Base-by-base conservation (phyloP, 2,113 vertebrate genomes). In the Pungitius pungitius region DNA sequence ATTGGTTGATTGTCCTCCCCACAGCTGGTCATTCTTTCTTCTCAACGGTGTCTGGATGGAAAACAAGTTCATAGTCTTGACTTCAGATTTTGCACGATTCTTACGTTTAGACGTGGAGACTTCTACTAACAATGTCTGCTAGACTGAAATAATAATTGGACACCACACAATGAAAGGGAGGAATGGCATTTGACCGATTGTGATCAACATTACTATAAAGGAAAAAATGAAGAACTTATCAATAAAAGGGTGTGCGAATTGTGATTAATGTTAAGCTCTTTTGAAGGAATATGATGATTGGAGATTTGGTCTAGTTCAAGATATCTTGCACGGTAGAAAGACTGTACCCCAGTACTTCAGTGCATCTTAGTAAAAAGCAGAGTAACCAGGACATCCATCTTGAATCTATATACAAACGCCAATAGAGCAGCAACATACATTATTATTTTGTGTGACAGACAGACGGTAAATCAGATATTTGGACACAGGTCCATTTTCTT, bases 1-100 rank as follows among this genome's bases (percentile, higher is more conserved):
- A 88, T 91, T 93, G 84, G 90, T 85, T 84, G 91, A 94, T 91
- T 93, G 93, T 93, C 89, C 69, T 68, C 86, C 91, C 88, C 87
- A 86, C 86, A 77, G 88, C 73, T 80, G 88, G 74, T 93, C 88
- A 90, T 88, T 92, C 89, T 68, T 89, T 93, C 86, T 85, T 84
- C 77, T 89, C 89, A 42, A 45, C 76, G 68, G 76, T 42, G 69
- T 91, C 92, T 93, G 76, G 45, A 75, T 35, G 57, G 63, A 64
- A 70, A 85, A 69, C 17, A 71, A 69, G 78, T 8, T 60, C 35
- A 57, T 1, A 59, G 56, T 40, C 2, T n/a, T 3, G 37, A 62
- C 42, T 63, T 54, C 17, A 51, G 17, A 30, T 33, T 37, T 43
- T n/a, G 22, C 14, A 20, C 4, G 2, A 13, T 40, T 30, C 24